Base-by-base conservation (phyloP, 2,113 vertebrate species). In the Halcyon malimbica region DNA sequence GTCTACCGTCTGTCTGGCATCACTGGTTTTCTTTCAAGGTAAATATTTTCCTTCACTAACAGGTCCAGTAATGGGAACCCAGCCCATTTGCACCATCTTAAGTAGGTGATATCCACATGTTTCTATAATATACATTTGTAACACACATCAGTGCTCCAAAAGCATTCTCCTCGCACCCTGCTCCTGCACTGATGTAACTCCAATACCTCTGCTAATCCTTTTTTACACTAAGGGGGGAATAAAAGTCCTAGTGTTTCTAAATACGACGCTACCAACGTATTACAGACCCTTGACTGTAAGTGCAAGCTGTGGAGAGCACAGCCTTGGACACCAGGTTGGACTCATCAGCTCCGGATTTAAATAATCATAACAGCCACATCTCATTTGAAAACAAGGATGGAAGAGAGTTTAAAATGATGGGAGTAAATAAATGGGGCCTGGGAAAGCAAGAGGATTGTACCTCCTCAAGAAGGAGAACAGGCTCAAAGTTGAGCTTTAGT, bases 111-210 rank as follows among this genome's bases (percentile, higher is more conserved):
- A 69, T 1, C 85, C 0, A 0, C 29, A 75, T 51, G 70, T 83
- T 79, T 62, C 85, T 91, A 4, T 11, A 53, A 65, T 26, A 5
- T 3, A 11, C 1, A 2, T 75, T 44, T n/a, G 46, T 37, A 54
- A n/a, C 60, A 53, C 53, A 33, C 81, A 21, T 16, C 60, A 63
- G 79, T 24, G 17, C 91, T 67, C 35, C 9, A 51, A 90, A 54
- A 1, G 11, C 46, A 3, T 77, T 69, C 56, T 89, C 50, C 79
- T 87, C 89, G 83, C 81, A 15, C 94, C 35, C 57, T 26, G 42
- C 42, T 87, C 31, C 89, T 78, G 74, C 71, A 76, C 71, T 92
- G 89, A 90, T 83, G 91, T 74, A 71, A 51, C 26, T 93, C 75
- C 84, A 84, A 28, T 59, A 77, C 68, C 46, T 69, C 73, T 67